Evolutionary conservation across 2,797 vertebrate species (phyloP).

Genomic region (Neoniphon sammara): DNA sequence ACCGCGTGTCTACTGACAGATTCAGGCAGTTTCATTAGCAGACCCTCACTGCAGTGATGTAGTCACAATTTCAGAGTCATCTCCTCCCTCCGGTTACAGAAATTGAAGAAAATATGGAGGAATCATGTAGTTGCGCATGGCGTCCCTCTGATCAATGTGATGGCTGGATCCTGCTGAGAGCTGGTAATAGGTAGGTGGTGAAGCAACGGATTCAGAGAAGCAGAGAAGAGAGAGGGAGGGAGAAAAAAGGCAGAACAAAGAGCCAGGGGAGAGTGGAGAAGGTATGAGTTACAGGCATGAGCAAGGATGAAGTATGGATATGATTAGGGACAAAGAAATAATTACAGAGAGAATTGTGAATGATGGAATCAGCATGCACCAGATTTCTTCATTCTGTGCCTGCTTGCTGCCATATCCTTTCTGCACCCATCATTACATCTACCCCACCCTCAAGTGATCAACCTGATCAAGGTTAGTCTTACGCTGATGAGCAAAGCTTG

Average conservation of each 20-base stretch:
- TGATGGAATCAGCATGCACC: conserved; percentile 14
- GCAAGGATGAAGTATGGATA: conserved; percentile 26
- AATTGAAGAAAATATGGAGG: conserved; percentile 23
- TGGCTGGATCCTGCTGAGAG: conserved; percentile 53
- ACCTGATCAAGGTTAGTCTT: background rate
- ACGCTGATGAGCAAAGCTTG: background rate
- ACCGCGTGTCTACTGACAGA: conserved; percentile 10
- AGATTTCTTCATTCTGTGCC: conserved; percentile 32
- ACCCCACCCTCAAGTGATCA: conserved; percentile 5
- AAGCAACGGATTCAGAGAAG: conserved; percentile 36
- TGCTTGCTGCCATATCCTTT: conserved; percentile 7
- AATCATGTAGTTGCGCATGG: conserved; percentile 42
- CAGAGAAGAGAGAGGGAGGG: conserved; percentile 25
- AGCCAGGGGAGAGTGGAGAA: conserved; percentile 23
- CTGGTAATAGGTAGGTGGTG: conserved; percentile 39
- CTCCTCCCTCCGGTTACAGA: conserved; percentile 7
- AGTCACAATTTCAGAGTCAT: conserved; percentile 20
- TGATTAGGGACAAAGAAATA: conserved; percentile 34
- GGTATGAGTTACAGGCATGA: conserved; percentile 32
- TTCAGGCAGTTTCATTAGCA: conserved; percentile 35
- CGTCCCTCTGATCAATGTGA: conserved; percentile 52
- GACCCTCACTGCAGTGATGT: conserved; percentile 11
- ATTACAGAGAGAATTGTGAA: conserved; percentile 35
- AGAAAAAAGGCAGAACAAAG: conserved; percentile 43
- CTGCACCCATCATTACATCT: conserved; percentile 1